Percentiles rank a stretch among this genome's conserved stretches.
phyloP scores from a whole-genome alignment of 2,797 vertebrate genomes.

The Dendrocincla fuliginosa region DNA sequence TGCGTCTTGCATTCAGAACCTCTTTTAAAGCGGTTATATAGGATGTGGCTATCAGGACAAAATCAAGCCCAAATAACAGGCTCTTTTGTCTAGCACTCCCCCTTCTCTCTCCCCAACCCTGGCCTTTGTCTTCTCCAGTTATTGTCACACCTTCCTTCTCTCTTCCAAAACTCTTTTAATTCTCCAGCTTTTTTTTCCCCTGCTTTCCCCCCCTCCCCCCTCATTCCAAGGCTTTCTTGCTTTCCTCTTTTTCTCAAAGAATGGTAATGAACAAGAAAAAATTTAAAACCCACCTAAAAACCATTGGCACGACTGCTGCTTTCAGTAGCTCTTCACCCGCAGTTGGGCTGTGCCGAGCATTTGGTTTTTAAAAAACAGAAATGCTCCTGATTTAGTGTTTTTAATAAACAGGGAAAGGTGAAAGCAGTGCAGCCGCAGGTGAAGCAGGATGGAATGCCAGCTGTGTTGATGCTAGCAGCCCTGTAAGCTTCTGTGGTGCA shows the following conservation, averaged over 20 bases:
- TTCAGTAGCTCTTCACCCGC: conserved; percentile 51
- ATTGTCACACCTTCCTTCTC: background rate
- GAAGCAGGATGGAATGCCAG: conserved; percentile 66
- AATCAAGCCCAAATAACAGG: background rate
- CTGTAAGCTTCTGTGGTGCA: conserved; percentile 39
- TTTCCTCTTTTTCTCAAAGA: conserved; percentile 1
- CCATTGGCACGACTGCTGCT: conserved; percentile 31
- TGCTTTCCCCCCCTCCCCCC: background rate
- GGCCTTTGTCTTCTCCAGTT: conserved; percentile 2
- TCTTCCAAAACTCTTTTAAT: background rate
- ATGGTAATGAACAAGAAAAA: conserved; percentile 63
- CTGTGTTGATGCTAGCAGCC: conserved; percentile 63
- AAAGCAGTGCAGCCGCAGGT: conserved; percentile 57
- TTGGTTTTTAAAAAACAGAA: conserved; percentile 61
- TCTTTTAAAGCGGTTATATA: conserved; percentile 7
- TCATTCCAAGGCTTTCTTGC: background rate
- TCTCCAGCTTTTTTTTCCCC: background rate
- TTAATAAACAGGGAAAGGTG: conserved; percentile 74
- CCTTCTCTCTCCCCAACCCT: background rate
- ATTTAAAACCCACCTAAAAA: conserved; percentile 59
- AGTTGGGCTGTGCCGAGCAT: conserved; percentile 51
- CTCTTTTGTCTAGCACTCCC: background rate
- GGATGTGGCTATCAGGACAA: conserved; percentile 41
- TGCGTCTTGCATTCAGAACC: conserved; percentile 27
- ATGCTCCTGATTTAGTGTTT: conserved; percentile 77